phyloP scores from a whole-genome alignment of 2,797 vertebrate genomes.

The Yasuhikotakia modesta region DNA sequence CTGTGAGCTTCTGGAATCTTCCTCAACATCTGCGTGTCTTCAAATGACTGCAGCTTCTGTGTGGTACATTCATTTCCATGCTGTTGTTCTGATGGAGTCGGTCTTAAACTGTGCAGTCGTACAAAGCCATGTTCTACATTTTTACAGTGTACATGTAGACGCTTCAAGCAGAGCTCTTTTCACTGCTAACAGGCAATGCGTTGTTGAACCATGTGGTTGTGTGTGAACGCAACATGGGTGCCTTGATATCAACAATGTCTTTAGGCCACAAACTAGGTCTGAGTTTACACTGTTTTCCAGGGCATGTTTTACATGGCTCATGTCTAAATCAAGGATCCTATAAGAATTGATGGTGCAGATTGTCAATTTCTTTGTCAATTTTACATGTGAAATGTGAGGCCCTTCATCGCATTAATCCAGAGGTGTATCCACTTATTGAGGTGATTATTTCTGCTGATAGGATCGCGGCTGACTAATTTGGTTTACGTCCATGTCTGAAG shows the following conservation, averaged over 20 bases:
- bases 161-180: not conserved
- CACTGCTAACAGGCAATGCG: conserved; percentile 3
- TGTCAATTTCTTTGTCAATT: conserved; percentile 3
- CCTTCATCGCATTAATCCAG: conserved; percentile 39
- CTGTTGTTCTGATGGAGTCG: not conserved
- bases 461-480: conserved; percentile 31
- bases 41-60: conserved; percentile 9
- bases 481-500: conserved; percentile 36
- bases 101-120: conserved; percentile 15
- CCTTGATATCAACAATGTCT: conserved; percentile 33
- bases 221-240: conserved; percentile 25
- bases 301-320: not conserved
- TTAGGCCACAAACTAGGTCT: not conserved
- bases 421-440: conserved; percentile 33
- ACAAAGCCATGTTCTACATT: conserved; percentile 5
- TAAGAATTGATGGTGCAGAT: not conserved
- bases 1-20: conserved; percentile 9
- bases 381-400: conserved; percentile 19
- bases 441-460: conserved; percentile 34
- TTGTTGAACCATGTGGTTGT: conserved; percentile 25
- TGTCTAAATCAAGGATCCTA: not conserved
- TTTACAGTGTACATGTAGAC: conserved; percentile 5
- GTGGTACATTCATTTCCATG: not conserved
- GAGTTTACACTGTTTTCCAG: conserved; percentile 26
- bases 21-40: conserved; percentile 9